Conservation (phyloP, 2,888 invertebrate species). For the Troides helena region DNA sequence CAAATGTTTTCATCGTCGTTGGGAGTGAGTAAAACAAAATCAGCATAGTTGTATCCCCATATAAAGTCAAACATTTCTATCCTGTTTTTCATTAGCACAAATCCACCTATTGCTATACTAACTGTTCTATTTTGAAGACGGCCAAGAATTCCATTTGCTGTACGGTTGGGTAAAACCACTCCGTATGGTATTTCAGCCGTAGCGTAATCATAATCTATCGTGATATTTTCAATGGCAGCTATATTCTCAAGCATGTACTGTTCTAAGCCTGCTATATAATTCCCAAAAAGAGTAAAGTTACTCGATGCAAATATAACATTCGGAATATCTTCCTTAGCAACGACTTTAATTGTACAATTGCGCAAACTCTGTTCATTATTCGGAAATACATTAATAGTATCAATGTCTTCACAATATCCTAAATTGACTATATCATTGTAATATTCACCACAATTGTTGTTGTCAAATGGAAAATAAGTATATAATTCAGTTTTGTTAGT, state of each 20-base stretch:
- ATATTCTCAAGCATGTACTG: conserved; percentile 52
- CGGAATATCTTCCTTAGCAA: conserved; percentile 44
- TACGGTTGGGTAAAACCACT: conserved; percentile 49
- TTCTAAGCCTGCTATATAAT: conserved; percentile 47
- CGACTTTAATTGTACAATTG: conserved; percentile 49
- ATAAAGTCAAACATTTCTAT: conserved; percentile 53
- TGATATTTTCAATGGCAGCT: conserved; percentile 42
- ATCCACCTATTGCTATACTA: conserved; percentile 51
- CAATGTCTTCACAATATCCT: conserved; percentile 42
- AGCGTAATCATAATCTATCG: conserved; percentile 41
- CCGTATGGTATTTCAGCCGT: conserved; percentile 39
- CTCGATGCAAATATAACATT: conserved; percentile 44
- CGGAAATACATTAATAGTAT: conserved; percentile 34
- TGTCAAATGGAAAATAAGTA: conserved; percentile 48
- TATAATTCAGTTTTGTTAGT: conserved; percentile 35
- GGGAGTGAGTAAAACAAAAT: conserved; percentile 47
- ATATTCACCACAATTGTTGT: conserved; percentile 46
- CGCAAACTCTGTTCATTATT: conserved; percentile 35
- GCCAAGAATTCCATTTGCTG: conserved; percentile 48
- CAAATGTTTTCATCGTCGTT: conserved; percentile 43
- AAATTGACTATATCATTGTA: conserved; percentile 39
- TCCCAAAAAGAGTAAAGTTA: conserved; percentile 39
- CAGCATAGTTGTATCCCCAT: conserved; percentile 50
- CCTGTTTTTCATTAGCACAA: conserved; percentile 49
- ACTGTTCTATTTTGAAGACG: conserved; percentile 45